These are phyloP conservation scores for Eustalomyia histrio DNA, from an alignment of 2,888 invertebrate species.

Conservation along the genomic window DNA sequence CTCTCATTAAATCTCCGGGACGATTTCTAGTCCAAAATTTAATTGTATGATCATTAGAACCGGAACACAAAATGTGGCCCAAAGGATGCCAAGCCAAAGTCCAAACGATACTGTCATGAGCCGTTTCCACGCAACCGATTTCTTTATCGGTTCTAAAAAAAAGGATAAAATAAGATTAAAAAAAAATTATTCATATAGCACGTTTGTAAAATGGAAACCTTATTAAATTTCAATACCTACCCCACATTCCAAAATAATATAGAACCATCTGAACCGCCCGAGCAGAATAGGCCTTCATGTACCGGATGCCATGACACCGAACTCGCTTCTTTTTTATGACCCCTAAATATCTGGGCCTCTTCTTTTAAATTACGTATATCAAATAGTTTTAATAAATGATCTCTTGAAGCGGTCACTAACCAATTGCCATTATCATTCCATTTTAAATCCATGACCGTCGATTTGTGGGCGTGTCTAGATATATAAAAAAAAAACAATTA, in stretches of 20 bases:
- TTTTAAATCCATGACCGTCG: constrained; percentile 99
- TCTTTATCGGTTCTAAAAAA: constrained; percentile 92
- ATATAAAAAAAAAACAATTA: neutral
- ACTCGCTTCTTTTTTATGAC: constrained; percentile 99
- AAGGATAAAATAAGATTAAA: neutral
- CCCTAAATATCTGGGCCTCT: constrained; percentile 98
- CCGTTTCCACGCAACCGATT: constrained; percentile 98
- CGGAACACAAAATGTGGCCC: constrained; percentile 98
- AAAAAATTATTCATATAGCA: constrained; percentile 55
- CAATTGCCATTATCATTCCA: constrained; percentile 99
- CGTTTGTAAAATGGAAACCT: neutral
- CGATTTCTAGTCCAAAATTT: constrained; percentile 99
- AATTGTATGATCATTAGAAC: constrained; percentile 99
- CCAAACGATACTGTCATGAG: constrained; percentile 99
- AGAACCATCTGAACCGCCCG: constrained; percentile 99
- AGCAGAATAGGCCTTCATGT: constrained; percentile 97
- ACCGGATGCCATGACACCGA: constrained; percentile 99
- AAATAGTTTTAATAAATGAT: constrained; percentile 98
- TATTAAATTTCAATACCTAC: constrained; percentile 80
- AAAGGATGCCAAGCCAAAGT: constrained; percentile 99
- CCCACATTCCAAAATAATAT: constrained; percentile 99
- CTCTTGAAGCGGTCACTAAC: constrained; percentile 98
- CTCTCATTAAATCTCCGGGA: constrained; percentile 98
- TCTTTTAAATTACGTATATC: constrained; percentile 97
- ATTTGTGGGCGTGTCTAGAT: constrained; percentile 96